Conservation (phyloP, 92 coral and sea anemone species). For the Parazoanthus darwini region DNA sequence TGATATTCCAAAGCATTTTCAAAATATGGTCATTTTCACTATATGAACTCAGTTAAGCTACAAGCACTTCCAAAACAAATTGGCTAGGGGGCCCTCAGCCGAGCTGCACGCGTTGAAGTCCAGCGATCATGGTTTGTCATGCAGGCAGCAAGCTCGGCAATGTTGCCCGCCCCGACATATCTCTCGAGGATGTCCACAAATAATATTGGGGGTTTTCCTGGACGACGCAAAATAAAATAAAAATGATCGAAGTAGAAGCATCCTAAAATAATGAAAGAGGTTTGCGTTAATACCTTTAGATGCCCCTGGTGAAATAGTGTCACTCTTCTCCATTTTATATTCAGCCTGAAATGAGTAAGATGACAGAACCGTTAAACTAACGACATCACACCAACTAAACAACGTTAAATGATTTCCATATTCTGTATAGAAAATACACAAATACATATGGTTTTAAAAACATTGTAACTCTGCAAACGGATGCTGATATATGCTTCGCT, state of each 20-base stretch:
- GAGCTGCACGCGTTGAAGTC: no score
- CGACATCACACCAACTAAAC: background rate
- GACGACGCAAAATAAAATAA: no score
- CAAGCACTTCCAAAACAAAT: background rate
- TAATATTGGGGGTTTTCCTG: no score
- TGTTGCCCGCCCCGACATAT: no score
- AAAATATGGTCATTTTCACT: background rate
- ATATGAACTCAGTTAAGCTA: background rate
- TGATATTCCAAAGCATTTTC: background rate
- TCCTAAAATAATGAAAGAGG: background rate
- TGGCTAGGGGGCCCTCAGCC: no score
- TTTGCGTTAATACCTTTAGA: background rate
- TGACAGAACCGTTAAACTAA: background rate
- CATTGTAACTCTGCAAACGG: no score
- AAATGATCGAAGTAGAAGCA: background rate
- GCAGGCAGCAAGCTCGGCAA: no score
- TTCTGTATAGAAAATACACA: background rate
- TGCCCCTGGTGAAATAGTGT: background rate
- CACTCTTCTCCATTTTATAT: background rate
- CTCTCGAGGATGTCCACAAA: no score
- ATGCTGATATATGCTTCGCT: no score
- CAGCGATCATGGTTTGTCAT: no score
- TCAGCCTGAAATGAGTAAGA: conserved; percentile 9
- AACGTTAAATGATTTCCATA: background rate
- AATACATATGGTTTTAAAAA: no score